Evolutionary conservation across 2,888 invertebrate species (phyloP), one percentile per base, ranked within the genome.

Genomic region (Lysandra bellargus): DNA sequence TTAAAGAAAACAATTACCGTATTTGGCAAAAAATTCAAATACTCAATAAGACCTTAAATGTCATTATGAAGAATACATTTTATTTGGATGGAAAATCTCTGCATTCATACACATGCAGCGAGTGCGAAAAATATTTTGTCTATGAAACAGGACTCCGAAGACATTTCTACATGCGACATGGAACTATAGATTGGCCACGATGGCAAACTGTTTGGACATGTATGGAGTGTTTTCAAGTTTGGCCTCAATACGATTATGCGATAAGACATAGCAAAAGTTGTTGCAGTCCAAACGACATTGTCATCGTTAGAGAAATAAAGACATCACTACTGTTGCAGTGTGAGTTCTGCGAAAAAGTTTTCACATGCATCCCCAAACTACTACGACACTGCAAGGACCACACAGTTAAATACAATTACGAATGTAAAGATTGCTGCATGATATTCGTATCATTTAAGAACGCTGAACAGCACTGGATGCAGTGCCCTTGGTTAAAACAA

Each of bases 351-450:
- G 94, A 95, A 82, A 94, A 92, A 85, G 92, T 94, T 14, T 95
- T 89, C 82, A 93, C 94, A 40, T 92, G 91, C 84, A 92, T 95
- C 78, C 92, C 93, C 14, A 88, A 91, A 85, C 82, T 95, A 44
- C 82, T 94, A 72, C 87, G 89, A 80, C 95, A 95, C 84, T 88
- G 89, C 1, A 93, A 91, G 84, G 84, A 85, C 61, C 97, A 97
- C 89, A 95, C 95, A 1, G 96, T 95, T n/a, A 95, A 95, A 83
- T 95, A 95, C 86, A 96, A 96, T 85, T 96, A 96, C 88, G 95
- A 96, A 85, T 97, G 97, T 86, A 93, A 93, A 80, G 95, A 95
- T 82, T 95, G 95, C 82, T 86, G 87, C 80, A 85, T 88, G 75
- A 82, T 86, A 69, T 95, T 95, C 84, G 79, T 84, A 17, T 92